A percentile compares a stretch with the other conserved stretches of the same genome.
Conservation (phyloP, 2,797 vertebrate genomes). For the Hypotaenidia okinawae region DNA sequence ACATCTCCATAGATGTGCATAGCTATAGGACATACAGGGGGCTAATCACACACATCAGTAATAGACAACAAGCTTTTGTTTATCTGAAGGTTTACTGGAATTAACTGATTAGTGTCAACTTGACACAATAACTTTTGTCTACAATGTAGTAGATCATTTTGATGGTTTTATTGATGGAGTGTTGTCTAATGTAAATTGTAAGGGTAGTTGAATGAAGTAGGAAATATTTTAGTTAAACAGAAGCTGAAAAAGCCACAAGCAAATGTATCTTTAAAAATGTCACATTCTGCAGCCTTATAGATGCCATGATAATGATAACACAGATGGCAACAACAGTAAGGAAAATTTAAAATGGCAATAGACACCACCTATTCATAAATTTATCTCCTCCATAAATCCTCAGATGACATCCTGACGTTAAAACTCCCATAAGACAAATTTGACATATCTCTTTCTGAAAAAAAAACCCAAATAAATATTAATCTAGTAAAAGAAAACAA, state of each 20-base stretch:
- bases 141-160: constrained; percentile 80
- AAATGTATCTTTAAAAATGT: constrained; percentile 69
- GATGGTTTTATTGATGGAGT: constrained; percentile 90
- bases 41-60: constrained; percentile 92
- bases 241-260: constrained; percentile 68
- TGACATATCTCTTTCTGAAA: constrained; percentile 47
- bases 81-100: constrained; percentile 94
- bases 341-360: constrained; percentile 66
- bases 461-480: background rate
- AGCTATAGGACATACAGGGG: constrained; percentile 85
- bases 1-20: constrained; percentile 87
- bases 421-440: constrained; percentile 16
- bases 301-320: constrained; percentile 46
- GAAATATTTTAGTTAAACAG: constrained; percentile 72
- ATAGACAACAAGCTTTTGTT: constrained; percentile 96
- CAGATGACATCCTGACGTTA: constrained; percentile 52
- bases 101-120: constrained; percentile 96
- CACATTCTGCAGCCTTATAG: constrained; percentile 56
- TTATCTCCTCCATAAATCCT: constrained; percentile 49
- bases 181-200: constrained; percentile 81
- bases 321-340: constrained; percentile 61
- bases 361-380: constrained; percentile 58
- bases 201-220: constrained; percentile 66
- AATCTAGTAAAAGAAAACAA: background rate
- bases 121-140: constrained; percentile 91